Base-by-base conservation (phyloP, 2,888 invertebrate species). In the Synanthedon formicaeformis region DNA sequence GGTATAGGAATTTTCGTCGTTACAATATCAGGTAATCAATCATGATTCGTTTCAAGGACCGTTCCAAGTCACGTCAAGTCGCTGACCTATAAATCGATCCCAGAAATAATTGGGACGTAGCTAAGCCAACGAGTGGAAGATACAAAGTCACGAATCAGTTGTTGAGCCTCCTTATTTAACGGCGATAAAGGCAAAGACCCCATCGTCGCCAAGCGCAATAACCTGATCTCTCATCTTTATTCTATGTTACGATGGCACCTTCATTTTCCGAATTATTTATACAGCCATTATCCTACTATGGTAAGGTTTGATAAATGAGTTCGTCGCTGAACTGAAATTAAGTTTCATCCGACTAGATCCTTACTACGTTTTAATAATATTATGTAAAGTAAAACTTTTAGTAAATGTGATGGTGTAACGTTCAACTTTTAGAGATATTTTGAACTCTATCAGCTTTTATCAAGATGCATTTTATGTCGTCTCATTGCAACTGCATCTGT, bases 181-280 rank as follows among this genome's bases (percentile, higher is more conserved):
- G 71, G 61, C 60, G 68, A 71, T 71, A 66, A 67, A 65, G 62
- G 64, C 67, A 59, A 58, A 45, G 50, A 41, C 55, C 52, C 52
- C 51, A 51, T 54, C n/a, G 50, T 40, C 50, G 49, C 52, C 54
- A 56, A 55, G 55, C 52, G 55, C 56, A 53, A 56, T 61, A 64
- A 58, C 60, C 69, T 71, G 73, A 74, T 73, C 67, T 69, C 79
- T 81, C 79, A 82, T 82, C 75, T 81, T 79, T 82, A 81, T 83
- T 82, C 76, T 75, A 80, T 74, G 75, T 71, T 60, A 60, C 59
- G 62, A 57, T 64, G 62, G 71, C 67, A 76, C 71, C 73, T 73
- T 73, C 71, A 73, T 77, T 75, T 71, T 66, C 58, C 60, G 69
- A 73, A 75, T 73, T 76, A 77, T 75, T 77, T 75, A 78, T 78